These are phyloP conservation scores for Bellardia bayeri DNA, from an alignment of 2,888 invertebrate genomes.

Conservation along the genomic window DNA sequence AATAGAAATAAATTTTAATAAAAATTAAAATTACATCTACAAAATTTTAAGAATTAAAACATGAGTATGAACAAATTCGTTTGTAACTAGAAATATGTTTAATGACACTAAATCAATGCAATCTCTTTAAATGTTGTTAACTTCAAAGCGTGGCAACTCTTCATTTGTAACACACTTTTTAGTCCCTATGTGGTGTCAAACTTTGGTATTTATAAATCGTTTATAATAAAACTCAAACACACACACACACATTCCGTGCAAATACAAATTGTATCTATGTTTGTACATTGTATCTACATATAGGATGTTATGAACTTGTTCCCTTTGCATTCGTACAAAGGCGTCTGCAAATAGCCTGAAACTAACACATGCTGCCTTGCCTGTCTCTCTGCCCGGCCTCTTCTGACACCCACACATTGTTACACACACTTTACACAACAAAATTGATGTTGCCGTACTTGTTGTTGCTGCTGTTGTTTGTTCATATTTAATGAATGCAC, in stretches of 20 bases:
- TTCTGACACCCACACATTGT: constrained; percentile 33
- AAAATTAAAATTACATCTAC: too few relatives aligned
- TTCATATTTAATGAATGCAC: constrained; percentile 63
- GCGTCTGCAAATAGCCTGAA: constrained; percentile 67
- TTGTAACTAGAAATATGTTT: too few relatives aligned
- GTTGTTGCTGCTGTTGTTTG: constrained; percentile 15
- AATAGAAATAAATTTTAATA: too few relatives aligned
- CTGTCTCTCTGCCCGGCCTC: neutral
- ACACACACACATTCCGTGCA: neutral
- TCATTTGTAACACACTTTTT: constrained; percentile 28
- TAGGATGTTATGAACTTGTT: constrained; percentile 72
- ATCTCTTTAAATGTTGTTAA: neutral
- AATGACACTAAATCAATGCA: too few relatives aligned
- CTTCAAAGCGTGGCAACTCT: constrained; percentile 48
- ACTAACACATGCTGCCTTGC: constrained; percentile 29
- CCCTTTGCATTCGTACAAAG: constrained; percentile 68
- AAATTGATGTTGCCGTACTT: constrained; percentile 18
- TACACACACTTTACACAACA: constrained; percentile 6
- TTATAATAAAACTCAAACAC: constrained; percentile 22
- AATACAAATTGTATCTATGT: constrained; percentile 11
- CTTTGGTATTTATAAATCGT: constrained; percentile 62
- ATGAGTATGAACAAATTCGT: too few relatives aligned
- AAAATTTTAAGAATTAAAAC: too few relatives aligned
- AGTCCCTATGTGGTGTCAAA: constrained; percentile 41
- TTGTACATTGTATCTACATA: neutral